Base-by-base conservation (phyloP, 2,113 vertebrate genomes). In the Osmerus eperlanus region DNA sequence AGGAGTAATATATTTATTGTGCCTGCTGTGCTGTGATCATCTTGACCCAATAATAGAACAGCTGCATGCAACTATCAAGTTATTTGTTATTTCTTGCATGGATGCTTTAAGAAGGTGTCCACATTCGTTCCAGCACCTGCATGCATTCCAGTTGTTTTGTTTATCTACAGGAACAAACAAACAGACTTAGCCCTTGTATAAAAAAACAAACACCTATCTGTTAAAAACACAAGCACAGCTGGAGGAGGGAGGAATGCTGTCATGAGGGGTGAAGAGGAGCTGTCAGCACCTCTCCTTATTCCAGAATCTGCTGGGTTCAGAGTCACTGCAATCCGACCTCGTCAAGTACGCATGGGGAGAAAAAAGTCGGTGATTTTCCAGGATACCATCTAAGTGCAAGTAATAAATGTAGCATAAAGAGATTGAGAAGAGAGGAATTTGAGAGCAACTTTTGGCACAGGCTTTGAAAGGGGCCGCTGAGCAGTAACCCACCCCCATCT, bases 401-500 rank as follows among this genome's bases (percentile, higher is more conserved):
- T 89, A 86, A 91, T 90, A 89, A 84, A 89, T 77, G 79, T 89
- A 83, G 80, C 85, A 84, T 89, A 85, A 86, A 91, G 78, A 84
- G 63, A 80, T 76, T 73, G 70, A 82, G 79, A 88, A 79, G 56
- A 29, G 81, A 87, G 87, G 85, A 89, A 90, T 91, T 86, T 82
- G 62, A 83, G 79, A 72, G 71, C 71, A 86, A 76, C 65, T 71
- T 71, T 81, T 65, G 65, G 74, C 79, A 72, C 76, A 77, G 78
- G 81, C 87, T 91, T 91, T 90, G 88, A 90, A 91, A 89, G 85
- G 79, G 51, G 86, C 90, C 69, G 18, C 25, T 15, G 75, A 75
- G 78, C 77, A 68, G 68, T 83, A 47, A 36, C 41, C 65, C 81
- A 85, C 63, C 76, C 70, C 78, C 80, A 84, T 84, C 75, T 84